Base-by-base conservation (phyloP, 1,140 invertebrate species). In the Neodiprion fabricii region DNA sequence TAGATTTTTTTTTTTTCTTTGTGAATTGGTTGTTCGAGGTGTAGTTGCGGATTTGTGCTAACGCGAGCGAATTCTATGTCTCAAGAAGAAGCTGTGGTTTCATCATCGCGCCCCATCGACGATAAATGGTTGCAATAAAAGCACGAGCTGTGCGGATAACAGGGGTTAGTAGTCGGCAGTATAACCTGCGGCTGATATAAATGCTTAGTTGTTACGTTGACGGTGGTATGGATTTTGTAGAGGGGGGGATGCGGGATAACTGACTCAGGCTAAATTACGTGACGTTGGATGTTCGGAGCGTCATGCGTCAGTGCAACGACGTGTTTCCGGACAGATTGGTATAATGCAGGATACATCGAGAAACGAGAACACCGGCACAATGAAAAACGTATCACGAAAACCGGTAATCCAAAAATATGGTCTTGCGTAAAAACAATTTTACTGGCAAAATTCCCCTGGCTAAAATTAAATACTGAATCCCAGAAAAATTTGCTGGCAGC, bases 171-270 rank as follows among this genome's bases (percentile, higher is more conserved):
- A 40, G 28, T 40, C 53, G 77, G 40, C 65, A 74, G 75, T 76
- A 78, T 82, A 83, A 83, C 83, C 79, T 79, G 81, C 76, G 81
- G 81, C 79, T 71, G 79, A 83, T 83, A 84, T 84, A 81, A 85
- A 84, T 81, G 82, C 83, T 84, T 82, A 76, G 76, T 82, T 80
- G 83, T 84, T 81, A 80, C 79, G 79, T 79, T 80, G 77, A 80
- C 80, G 78, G 80, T 78, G 76, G 77, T 40, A 40, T 40, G 5
- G 28, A 40, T 40, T 40, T 40, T 40, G 28, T 5, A 5, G 28
- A 40, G 28, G 5, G 28, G 28, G 28, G 28, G 17, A 21, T 78
- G 74, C 74, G 78, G 79, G 80, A 80, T 81, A 80, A 83, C 82
- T 85, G 81, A 80, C 81, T 83, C 82, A 77, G 82, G 79, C 82